Evolutionary conservation across 2,888 invertebrate genomes (phyloP), one percentile per base, ranked within the genome.

Genomic region (Allophyes oxyacanthae): DNA sequence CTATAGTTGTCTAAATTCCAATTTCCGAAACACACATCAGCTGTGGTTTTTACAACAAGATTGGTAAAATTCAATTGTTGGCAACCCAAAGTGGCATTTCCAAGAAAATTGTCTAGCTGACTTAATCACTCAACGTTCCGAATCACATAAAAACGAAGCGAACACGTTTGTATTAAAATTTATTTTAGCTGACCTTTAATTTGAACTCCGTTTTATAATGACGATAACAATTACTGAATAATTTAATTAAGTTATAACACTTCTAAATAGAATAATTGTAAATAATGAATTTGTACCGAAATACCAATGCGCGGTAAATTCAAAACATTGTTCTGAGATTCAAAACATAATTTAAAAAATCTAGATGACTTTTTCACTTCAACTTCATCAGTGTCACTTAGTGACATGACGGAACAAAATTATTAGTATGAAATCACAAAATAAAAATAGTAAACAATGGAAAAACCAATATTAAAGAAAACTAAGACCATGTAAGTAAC

Each of bases 41-140:
- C 10, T 14, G 3, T 1, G 6, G 11, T 25, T 2, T 37, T 28
- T 25, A 9, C 32, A 14, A 7, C n/a, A 20, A 15, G 10, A 3
- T 6, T 8, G 50, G 70, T 11, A 56, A 45, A 8, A 15, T 26
- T 48, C 11, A 25, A 7, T 40, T 0, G 0, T 5, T 52, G 44
- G 64, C 38, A 55, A 56, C 61, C 33, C 48, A 9, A 0, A 1
- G 1, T n/a, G 11, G 64, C 63, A 74, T 65, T 75, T 75, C 75
- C 54, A 62, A 26, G 75, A 77, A 75, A 59, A 53, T 49, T 37
- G 62, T 71, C 44, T 72, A 56, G 15, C 52, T 60, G 40, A 50
- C 60, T 56, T 63, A 52, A 51, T 56, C 54, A 56, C 45, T 36
- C 41, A 48, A 70, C 65, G 71, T 66, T 66, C 58, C 30, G 51